phyloP scores from a whole-genome alignment of 2,888 invertebrate genomes.

The Hedya salicella region DNA sequence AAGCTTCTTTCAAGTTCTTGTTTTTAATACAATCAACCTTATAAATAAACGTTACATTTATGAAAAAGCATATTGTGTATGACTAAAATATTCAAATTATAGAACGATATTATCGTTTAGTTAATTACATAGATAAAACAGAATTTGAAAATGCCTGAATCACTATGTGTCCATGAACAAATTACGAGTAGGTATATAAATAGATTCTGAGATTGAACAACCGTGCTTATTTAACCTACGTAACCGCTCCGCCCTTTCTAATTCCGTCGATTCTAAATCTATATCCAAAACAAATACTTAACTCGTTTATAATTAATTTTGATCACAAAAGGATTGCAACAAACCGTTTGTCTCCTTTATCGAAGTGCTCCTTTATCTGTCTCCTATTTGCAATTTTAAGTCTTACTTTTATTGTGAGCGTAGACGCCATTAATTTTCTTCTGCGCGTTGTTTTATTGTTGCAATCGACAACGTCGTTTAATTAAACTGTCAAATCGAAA shows the following conservation, averaged over 20 bases:
- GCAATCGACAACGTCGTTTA: conserved; percentile 35
- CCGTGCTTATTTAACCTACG: conserved; percentile 29
- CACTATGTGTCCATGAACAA: too few relatives aligned
- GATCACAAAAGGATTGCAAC: conserved; percentile 51
- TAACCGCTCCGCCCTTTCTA: conserved; percentile 24
- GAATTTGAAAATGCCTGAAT: too few relatives aligned
- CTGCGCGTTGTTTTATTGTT: conserved; percentile 32
- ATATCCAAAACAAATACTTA: conserved; percentile 39
- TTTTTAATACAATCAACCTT: too few relatives aligned
- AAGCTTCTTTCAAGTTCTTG: too few relatives aligned
- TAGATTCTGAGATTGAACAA: conserved; percentile 8
- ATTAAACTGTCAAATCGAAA: conserved; percentile 39
- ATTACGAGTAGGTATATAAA: too few relatives aligned
- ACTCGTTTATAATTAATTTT: conserved; percentile 51
- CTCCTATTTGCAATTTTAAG: conserved; percentile 45
- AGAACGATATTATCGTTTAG: too few relatives aligned
- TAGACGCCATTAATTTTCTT: conserved; percentile 42
- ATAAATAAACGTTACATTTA: too few relatives aligned
- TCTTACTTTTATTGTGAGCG: conserved; percentile 46
- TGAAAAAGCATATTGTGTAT: too few relatives aligned
- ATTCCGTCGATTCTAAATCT: conserved; percentile 36
- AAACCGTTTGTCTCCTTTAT: conserved; percentile 55
- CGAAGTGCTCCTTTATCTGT: conserved; percentile 49
- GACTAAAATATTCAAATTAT: too few relatives aligned
- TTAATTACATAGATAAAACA: too few relatives aligned